Evolutionary conservation across 2,888 invertebrate species (phyloP).

Genomic region (Leptinotarsa rubiginosa): DNA sequence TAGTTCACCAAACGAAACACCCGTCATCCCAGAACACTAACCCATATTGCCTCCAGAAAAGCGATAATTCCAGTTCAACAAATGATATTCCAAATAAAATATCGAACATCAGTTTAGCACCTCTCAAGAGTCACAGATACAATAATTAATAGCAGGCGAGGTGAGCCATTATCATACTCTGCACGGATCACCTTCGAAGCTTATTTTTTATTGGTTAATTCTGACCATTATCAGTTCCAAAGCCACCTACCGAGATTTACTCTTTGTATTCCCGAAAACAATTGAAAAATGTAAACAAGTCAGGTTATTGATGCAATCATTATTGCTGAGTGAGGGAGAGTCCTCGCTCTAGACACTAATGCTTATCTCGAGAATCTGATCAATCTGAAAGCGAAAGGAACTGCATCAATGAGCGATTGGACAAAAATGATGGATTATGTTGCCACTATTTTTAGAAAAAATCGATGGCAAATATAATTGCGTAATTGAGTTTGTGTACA

Average conservation of each 20-base stretch:
- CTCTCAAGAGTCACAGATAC: conserved; percentile 34
- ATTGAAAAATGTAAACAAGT: conserved; percentile 19
- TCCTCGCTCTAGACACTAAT: conserved; percentile 19
- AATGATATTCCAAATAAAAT: conserved; percentile 25
- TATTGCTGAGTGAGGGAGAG: not conserved
- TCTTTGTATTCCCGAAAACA: conserved; percentile 18
- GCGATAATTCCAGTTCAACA: conserved; percentile 15
- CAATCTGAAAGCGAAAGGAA: conserved; percentile 9
- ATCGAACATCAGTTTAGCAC: conserved; percentile 29
- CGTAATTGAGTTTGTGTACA: conserved; percentile 47
- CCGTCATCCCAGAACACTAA: conserved; percentile 46
- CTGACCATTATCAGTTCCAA: conserved; percentile 29
- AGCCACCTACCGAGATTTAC: conserved; percentile 24
- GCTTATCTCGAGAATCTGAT: conserved; percentile 8
- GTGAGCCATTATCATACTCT: conserved; percentile 39
- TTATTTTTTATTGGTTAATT: conserved; percentile 41
- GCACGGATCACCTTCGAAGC: conserved; percentile 39
- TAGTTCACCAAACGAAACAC: conserved; percentile 13
- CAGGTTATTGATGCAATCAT: conserved; percentile 31
- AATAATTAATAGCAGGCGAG: conserved; percentile 31
- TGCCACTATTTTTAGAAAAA: conserved; percentile 56
- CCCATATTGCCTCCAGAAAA: conserved; percentile 48
- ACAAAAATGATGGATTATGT: conserved; percentile 49
- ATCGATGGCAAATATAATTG: conserved; percentile 59
- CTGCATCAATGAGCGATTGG: conserved; percentile 23